A percentile compares a stretch with the other conserved stretches of the same genome.
These are phyloP conservation scores for Calephelis virginiensis DNA, from an alignment of 1,140 invertebrate species.

Conservation along the genomic window DNA sequence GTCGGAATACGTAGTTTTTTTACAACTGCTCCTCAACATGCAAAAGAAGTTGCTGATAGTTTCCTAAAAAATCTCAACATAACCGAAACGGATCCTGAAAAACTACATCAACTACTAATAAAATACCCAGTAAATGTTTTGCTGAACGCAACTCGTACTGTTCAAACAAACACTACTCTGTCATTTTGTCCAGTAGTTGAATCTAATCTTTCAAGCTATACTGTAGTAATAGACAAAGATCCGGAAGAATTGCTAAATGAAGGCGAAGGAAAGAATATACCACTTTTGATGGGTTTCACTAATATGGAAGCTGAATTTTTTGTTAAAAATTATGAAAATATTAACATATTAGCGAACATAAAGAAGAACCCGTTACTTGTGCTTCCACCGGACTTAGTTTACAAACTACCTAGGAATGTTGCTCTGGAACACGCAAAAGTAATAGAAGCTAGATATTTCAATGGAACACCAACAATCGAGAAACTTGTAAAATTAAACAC, in stretches of 20 bases:
- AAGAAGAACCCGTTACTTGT: slow-evolving; percentile 34
- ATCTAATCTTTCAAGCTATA: not conserved
- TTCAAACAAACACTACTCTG: not conserved
- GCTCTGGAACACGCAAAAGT: slow-evolving; percentile 28
- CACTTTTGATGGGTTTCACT: slow-evolving; percentile 51
- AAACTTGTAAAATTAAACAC: slow-evolving; percentile 38
- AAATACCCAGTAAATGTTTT: not conserved
- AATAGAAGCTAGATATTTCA: slow-evolving; percentile 42
- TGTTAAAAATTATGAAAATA: slow-evolving; percentile 36
- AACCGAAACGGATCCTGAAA: slow-evolving; percentile 8
- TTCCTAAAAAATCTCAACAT: not conserved
- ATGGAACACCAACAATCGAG: slow-evolving; percentile 34
- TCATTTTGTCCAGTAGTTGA: slow-evolving; percentile 5
- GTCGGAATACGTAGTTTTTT: not conserved
- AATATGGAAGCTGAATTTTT: slow-evolving; percentile 49
- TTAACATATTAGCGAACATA: slow-evolving; percentile 38
- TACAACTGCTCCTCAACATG: not conserved
- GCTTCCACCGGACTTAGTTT: slow-evolving; percentile 35
- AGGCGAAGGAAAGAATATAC: slow-evolving; percentile 46
- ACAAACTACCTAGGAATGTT: slow-evolving; percentile 24
- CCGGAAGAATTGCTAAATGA: slow-evolving; percentile 35
- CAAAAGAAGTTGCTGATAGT: not conserved
- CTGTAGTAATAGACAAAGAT: slow-evolving; percentile 6
- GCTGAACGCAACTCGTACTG: not conserved
- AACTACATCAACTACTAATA: not conserved